phyloP scores from a whole-genome alignment of 2,888 invertebrate genomes.

The Watsonalla cultraria region DNA sequence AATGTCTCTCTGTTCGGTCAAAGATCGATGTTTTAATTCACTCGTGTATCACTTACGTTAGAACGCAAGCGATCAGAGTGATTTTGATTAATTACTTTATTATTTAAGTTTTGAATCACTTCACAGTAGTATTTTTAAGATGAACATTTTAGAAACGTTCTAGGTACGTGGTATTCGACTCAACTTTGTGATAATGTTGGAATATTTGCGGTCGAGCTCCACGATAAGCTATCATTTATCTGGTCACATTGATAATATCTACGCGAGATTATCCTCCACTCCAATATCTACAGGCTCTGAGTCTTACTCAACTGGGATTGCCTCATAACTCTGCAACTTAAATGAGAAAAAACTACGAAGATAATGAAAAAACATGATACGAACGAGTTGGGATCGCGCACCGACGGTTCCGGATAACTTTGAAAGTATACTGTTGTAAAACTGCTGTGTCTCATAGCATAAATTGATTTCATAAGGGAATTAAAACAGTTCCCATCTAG shows the following conservation, averaged over 20 bases:
- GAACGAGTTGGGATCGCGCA: too few relatives aligned
- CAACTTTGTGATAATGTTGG: not conserved
- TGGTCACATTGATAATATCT: constrained; percentile 1
- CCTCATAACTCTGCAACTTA: too few relatives aligned
- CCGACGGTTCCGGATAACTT: too few relatives aligned
- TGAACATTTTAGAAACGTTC: not conserved
- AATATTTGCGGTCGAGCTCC: not conserved
- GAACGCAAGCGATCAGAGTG: not conserved
- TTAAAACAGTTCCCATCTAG: too few relatives aligned
- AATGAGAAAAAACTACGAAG: too few relatives aligned
- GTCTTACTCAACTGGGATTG: too few relatives aligned
- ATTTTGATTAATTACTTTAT: not conserved
- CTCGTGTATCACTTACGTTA: not conserved
- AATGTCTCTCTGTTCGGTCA: too few relatives aligned
- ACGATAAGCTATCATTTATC: constrained; percentile 2
- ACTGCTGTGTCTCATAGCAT: too few relatives aligned
- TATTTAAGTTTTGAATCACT: not conserved
- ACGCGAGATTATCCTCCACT: not conserved
- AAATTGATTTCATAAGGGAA: too few relatives aligned
- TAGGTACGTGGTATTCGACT: not conserved
- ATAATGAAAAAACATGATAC: too few relatives aligned
- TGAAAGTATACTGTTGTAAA: too few relatives aligned
- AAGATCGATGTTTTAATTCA: not conserved
- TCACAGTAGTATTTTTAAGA: constrained; percentile 4
- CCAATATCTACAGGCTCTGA: not conserved